Conservation (phyloP, 2,797 vertebrate species). For the Etheostoma nigrum region DNA sequence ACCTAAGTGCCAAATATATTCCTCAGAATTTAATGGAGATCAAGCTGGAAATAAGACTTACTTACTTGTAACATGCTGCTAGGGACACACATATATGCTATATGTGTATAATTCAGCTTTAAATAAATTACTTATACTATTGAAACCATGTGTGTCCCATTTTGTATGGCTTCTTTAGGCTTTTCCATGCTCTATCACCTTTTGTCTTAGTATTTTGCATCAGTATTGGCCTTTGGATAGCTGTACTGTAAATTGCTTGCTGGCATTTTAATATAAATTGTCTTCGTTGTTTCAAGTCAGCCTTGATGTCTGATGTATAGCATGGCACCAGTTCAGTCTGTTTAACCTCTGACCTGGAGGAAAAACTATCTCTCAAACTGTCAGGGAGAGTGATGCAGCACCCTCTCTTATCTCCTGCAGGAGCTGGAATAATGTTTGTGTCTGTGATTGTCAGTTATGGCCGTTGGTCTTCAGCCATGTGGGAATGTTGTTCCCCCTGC, state of each 20-base stretch:
- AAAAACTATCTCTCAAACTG: conserved; percentile 20
- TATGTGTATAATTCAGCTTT: too few species aligned
- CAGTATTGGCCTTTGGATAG: not conserved
- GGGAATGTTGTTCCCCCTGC: conserved; percentile 29
- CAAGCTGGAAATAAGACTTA: not conserved
- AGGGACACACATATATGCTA: too few species aligned
- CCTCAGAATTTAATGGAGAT: not conserved
- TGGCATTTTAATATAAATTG: not conserved
- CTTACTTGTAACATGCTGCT: not conserved
- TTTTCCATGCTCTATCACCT: too few species aligned
- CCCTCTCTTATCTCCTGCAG: conserved; percentile 3
- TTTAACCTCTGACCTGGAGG: conserved; percentile 39
- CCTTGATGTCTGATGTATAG: not conserved
- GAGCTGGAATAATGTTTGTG: conserved; percentile 15
- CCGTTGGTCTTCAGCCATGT: conserved; percentile 42
- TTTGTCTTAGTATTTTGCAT: not conserved
- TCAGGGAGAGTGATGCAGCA: conserved; percentile 5
- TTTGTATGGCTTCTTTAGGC: too few species aligned
- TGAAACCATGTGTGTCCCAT: too few species aligned
- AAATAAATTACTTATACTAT: too few species aligned
- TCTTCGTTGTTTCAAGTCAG: not conserved
- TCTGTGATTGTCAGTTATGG: conserved; percentile 31
- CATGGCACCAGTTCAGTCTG: not conserved
- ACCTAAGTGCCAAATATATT: not conserved
- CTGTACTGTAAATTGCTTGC: too few species aligned